Percentiles rank a stretch among this genome's conserved stretches.
These are phyloP conservation scores for Euura saliciscinereae DNA, from an alignment of 1,140 invertebrate genomes.

Conservation along the genomic window DNA sequence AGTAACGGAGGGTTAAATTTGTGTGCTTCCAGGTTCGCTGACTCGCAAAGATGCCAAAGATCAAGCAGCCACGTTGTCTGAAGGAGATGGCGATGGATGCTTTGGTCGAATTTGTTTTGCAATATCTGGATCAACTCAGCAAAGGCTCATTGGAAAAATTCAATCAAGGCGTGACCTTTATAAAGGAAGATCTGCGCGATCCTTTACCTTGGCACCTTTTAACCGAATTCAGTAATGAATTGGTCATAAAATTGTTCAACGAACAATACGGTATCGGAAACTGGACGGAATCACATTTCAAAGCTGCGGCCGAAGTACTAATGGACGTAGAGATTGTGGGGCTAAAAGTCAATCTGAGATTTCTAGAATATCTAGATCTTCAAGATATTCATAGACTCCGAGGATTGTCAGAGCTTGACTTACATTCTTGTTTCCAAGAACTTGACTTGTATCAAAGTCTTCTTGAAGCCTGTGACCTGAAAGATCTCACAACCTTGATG, in stretches of 20 bases:
- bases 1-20: neutral
- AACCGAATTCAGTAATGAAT: neutral
- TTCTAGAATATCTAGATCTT: neutral
- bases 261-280: neutral
- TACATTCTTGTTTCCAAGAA: no score
- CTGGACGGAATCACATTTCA: neutral
- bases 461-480: no score
- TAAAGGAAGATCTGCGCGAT: no score
- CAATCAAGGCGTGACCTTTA: no score
- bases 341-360: neutral
- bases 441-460: no score
- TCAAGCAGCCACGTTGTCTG: neutral
- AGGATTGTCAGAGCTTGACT: neutral
- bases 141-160: neutral
- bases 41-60: neutral
- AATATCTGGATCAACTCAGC: neutral
- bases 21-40: neutral
- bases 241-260: neutral
- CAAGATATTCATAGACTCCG: neutral
- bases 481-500: no score
- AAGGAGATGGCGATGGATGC: neutral
- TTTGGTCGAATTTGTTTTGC: neutral
- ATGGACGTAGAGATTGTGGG: neutral
- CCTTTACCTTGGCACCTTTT: no score
- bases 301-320: neutral